Evolutionary conservation across 2,113 vertebrate genomes (phyloP).

Genomic region (Otocyon megalotis): DNA sequence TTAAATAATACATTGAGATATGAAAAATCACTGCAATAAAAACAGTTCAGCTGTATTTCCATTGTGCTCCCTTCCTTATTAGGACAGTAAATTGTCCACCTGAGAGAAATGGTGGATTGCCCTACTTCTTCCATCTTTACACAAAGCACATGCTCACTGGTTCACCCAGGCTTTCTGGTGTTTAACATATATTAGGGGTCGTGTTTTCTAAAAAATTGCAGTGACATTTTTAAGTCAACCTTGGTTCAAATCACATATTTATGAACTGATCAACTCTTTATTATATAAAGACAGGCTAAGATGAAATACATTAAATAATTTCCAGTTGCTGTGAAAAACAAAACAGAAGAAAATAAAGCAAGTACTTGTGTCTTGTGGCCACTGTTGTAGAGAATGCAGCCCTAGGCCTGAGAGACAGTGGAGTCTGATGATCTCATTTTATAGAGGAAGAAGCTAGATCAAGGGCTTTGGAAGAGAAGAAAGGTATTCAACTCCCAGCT

Average conservation of each 20-base stretch:
- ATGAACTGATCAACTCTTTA: constrained; percentile 80
- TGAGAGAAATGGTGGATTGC: not conserved
- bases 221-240: constrained; percentile 71
- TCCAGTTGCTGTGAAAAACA: constrained; percentile 78
- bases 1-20: constrained; percentile 87
- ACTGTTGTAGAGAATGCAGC: not conserved
- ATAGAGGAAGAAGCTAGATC: not conserved
- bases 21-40: constrained; percentile 85
- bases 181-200: not conserved
- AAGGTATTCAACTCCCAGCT: not conserved
- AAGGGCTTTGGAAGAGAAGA: not conserved
- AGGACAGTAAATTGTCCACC: constrained; percentile 57
- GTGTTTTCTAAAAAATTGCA: constrained; percentile 38
- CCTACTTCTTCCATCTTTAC: not conserved
- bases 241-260: constrained; percentile 81
- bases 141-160: not conserved
- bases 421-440: not conserved
- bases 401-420: not conserved
- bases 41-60: constrained; percentile 75
- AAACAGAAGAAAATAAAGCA: constrained; percentile 82
- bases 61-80: constrained; percentile 76
- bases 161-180: not conserved
- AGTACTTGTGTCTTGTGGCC: not conserved
- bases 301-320: constrained; percentile 79
- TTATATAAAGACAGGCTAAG: constrained; percentile 81